Base-by-base conservation (phyloP, 2,888 invertebrate species). In the Drosophila stalkeri region DNA sequence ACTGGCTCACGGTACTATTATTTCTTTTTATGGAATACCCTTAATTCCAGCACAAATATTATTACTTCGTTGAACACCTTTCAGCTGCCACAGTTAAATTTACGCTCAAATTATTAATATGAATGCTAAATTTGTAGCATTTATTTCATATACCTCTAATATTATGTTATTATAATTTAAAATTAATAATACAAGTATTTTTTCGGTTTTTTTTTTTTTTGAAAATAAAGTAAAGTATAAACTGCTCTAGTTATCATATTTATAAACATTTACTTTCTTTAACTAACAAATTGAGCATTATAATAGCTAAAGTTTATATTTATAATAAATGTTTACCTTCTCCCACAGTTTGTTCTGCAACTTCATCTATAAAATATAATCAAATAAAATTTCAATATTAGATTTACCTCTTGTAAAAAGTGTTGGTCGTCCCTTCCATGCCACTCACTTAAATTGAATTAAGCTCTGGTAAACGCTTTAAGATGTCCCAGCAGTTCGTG, bases 381-480 rank as follows among this genome's bases (percentile, higher is more conserved):
- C 16, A 27, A 18, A 31, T 33, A 1, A 1, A 6, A 18, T 14
- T 51, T 33, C 7, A 51, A 51, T 14, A 51, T n/a, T 18, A 18
- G 12, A 33, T 18, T 35, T 14, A 6, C 2, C n/a, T n/a, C 5
- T 16, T 27, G 16, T 27, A 9, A 16, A 47, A 9, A 16, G 8
- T 7, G 27, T 27, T 27, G 27, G 27, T 33, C 7, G 3, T 20
- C 51, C 8, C 8, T 33, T 33, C 33, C 2, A 7, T 33, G 7
- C 12, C 3, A 20, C 14, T 35, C 12, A 18, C 41, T 72, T 44
- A 37, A 67, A 66, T 47, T 23, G 31, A 37, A 41, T 18, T 62
- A 44, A 8, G 39, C n/a, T n/a, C 11, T 41, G 51, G 18, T n/a
- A 23, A 23, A 9, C 35, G 41, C 75, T 78, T 70, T 67, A 79